Evolutionary conservation across 2,113 vertebrate genomes (phyloP).

Genomic region (Proteles cristata): DNA sequence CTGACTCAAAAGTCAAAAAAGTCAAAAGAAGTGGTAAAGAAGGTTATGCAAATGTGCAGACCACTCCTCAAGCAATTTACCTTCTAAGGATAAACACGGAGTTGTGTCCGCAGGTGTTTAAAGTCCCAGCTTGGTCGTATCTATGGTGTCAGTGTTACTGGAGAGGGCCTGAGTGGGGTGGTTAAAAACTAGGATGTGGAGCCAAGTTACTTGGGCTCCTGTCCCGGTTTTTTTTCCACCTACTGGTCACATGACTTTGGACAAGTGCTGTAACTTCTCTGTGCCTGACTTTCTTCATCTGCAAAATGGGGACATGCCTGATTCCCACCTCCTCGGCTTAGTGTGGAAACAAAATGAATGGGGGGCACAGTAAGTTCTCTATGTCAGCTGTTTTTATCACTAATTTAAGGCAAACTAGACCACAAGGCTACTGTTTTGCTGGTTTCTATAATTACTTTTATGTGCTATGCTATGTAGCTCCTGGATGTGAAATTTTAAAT

Average conservation of each 20-base stretch:
- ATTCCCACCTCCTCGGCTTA: not conserved
- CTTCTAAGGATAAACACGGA: not conserved
- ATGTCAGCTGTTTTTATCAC: not conserved
- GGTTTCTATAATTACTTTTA: slow-evolving; percentile 33
- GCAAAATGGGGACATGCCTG: not conserved
- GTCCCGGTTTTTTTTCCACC: not conserved
- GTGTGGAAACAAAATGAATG: not conserved
- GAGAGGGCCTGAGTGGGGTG: not conserved
- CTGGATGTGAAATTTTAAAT: not conserved
- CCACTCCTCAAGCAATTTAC: not conserved
- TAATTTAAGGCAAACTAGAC: not conserved
- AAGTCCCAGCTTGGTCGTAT: not conserved
- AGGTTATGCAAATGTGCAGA: not conserved
- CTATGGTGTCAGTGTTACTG: not conserved
- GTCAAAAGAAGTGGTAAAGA: not conserved
- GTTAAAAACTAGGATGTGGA: not conserved
- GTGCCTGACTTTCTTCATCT: not conserved
- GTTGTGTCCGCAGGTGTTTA: not conserved
- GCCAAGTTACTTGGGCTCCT: not conserved
- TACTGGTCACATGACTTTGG: not conserved
- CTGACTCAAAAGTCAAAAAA: not conserved
- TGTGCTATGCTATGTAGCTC: not conserved
- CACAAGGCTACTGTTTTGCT: not conserved
- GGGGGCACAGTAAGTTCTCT: not conserved
- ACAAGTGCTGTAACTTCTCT: not conserved